Evolutionary conservation across 2,888 invertebrate genomes (phyloP).

Genomic region (Pristionchus entomophagus): DNA sequence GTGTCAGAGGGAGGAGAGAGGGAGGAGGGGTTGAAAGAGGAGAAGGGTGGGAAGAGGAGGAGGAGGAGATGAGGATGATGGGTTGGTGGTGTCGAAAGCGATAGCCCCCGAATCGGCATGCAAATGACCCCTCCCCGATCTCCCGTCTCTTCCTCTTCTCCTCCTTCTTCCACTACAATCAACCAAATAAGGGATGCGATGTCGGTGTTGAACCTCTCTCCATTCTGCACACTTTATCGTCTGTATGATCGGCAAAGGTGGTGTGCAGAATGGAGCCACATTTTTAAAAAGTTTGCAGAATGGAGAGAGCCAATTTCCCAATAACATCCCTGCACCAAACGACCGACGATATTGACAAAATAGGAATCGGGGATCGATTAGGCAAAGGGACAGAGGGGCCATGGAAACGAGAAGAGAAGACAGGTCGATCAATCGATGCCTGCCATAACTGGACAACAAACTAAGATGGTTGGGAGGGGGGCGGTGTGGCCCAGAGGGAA

Average conservation of each 20-base stretch:
- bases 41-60: neutral
- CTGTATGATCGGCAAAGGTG: too few species aligned
- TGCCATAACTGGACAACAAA: neutral
- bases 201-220: too few species aligned
- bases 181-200: too few species aligned
- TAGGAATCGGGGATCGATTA: constrained; percentile 4
- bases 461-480: neutral
- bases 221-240: too few species aligned
- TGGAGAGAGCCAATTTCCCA: too few species aligned
- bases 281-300: too few species aligned
- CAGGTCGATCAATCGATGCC: neutral
- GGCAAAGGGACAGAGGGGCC: neutral
- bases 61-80: neutral
- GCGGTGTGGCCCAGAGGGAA: neutral
- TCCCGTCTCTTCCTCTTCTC: constrained; percentile 5
- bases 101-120: constrained; percentile 32
- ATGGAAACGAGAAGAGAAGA: constrained; percentile 13
- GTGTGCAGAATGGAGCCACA: too few species aligned
- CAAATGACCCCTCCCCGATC: constrained; percentile 10
- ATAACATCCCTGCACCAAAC: neutral
- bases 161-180: neutral
- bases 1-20: neutral
- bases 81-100: constrained; percentile 1
- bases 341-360: neutral
- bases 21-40: neutral